phyloP scores from a whole-genome alignment of 2,113 vertebrate species.

The Caranx ignobilis region DNA sequence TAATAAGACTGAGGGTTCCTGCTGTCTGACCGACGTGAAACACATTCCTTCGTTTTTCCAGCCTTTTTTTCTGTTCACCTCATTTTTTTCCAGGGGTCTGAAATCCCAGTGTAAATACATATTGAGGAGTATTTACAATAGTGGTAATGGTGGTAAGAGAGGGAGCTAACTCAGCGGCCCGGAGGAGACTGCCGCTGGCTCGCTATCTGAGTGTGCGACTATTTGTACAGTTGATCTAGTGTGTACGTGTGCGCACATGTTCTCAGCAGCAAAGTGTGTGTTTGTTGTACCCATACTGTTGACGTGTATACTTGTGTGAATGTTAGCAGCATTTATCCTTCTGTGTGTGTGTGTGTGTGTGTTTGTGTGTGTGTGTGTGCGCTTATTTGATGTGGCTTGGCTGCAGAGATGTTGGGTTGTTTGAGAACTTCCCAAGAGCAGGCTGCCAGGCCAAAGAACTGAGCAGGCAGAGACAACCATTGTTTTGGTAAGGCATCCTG shows the following conservation, averaged over 20 bases:
- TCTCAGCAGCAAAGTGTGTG: conserved; percentile 22
- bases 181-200: conserved; percentile 54
- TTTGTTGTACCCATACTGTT: conserved; percentile 31
- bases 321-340: conserved; percentile 46
- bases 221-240: conserved; percentile 56
- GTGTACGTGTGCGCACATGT: conserved; percentile 24
- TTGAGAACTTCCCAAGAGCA: conserved; percentile 74
- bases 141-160: conserved; percentile 73
- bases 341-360: conserved; percentile 22
- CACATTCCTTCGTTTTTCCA: conserved; percentile 74
- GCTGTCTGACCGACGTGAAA: conserved; percentile 62
- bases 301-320: conserved; percentile 12
- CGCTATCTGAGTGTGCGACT: conserved; percentile 40
- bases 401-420: conserved; percentile 64
- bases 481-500: conserved; percentile 74
- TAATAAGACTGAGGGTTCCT: conserved; percentile 65
- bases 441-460: conserved; percentile 55
- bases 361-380: conserved; percentile 20
- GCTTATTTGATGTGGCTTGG: conserved; percentile 78
- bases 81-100: conserved; percentile 60
- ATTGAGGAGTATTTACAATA: conserved; percentile 78
- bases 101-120: conserved; percentile 74
- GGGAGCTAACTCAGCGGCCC: conserved; percentile 65
- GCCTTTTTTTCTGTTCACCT: conserved; percentile 52
- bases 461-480: conserved; percentile 73